A percentile compares a stretch with the other conserved stretches of the same genome.
These are phyloP conservation scores for Cherax quadricarinatus DNA, from an alignment of 1,140 invertebrate species.

Conservation along the genomic window DNA sequence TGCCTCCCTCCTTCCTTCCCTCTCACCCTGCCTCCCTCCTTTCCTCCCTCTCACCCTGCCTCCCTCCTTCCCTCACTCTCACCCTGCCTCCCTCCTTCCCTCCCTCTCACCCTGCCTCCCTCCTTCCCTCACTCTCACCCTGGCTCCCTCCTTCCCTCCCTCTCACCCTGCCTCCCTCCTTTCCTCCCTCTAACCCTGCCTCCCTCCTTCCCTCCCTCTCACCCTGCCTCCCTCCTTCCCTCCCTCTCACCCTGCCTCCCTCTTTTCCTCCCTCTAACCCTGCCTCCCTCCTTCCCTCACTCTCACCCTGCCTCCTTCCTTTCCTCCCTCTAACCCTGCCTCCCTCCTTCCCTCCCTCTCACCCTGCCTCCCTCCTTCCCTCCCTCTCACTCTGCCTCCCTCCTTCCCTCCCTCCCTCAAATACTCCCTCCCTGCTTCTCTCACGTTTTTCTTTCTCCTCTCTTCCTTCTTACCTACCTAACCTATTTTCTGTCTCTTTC, in stretches of 20 bases:
- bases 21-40: neutral
- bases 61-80: neutral
- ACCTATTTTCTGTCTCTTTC: too few relatives aligned
- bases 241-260: neutral
- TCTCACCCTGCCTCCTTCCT: too few relatives aligned
- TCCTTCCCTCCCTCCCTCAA: too few relatives aligned
- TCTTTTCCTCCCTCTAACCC: neutral
- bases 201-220: neutral
- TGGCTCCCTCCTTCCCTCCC: neutral
- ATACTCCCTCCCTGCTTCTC: too few relatives aligned
- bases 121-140: neutral
- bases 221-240: neutral
- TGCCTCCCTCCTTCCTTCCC: neutral
- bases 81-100: neutral
- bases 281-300: neutral
- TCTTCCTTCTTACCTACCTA: too few relatives aligned
- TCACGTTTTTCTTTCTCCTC: too few relatives aligned
- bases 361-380: too few relatives aligned
- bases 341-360: too few relatives aligned
- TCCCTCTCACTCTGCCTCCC: too few relatives aligned
- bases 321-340: too few relatives aligned
- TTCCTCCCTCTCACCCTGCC: neutral
- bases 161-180: neutral
- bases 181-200: neutral
- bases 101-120: neutral